These are phyloP conservation scores for Lapara coniferarum DNA, from an alignment of 2,888 invertebrate genomes.

Conservation along the genomic window DNA sequence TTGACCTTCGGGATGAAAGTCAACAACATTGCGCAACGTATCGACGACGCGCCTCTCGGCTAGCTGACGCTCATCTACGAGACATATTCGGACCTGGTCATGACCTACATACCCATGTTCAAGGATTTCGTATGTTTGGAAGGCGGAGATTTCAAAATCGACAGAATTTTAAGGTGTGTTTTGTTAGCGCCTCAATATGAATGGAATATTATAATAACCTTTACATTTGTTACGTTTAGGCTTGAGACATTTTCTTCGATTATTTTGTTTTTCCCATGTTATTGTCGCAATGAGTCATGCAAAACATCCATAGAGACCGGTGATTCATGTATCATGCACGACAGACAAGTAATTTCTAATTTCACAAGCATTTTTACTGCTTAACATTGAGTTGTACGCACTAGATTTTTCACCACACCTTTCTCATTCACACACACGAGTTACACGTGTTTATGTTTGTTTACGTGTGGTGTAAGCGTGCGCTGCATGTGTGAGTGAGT, in stretches of 20 bases:
- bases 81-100: conserved; percentile 79
- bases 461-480: conserved; percentile 48
- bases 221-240: conserved; percentile 27
- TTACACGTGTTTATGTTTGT: conserved; percentile 28
- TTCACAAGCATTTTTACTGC: conserved; percentile 31
- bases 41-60: conserved; percentile 69
- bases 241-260: conserved; percentile 36
- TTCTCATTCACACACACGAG: conserved; percentile 58
- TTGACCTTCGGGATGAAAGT: conserved; percentile 84
- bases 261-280: conserved; percentile 48
- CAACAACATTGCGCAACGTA: conserved; percentile 79
- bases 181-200: conserved; percentile 59
- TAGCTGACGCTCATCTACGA: conserved; percentile 78
- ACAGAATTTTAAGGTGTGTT: conserved; percentile 69
- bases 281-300: conserved; percentile 38
- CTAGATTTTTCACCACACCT: conserved; percentile 74
- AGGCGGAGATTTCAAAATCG: conserved; percentile 78
- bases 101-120: conserved; percentile 80
- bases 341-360: conserved; percentile 5
- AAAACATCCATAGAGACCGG: conserved; percentile 43
- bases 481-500: conserved; percentile 47
- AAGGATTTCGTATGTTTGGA: conserved; percentile 83
- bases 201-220: conserved; percentile 42
- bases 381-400: conserved; percentile 41
- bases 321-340: conserved; percentile 47